Percentiles rank a stretch among this genome's conserved stretches.
Evolutionary conservation across 2,888 invertebrate species (phyloP).

Genomic region (Corythucha ciliata): DNA sequence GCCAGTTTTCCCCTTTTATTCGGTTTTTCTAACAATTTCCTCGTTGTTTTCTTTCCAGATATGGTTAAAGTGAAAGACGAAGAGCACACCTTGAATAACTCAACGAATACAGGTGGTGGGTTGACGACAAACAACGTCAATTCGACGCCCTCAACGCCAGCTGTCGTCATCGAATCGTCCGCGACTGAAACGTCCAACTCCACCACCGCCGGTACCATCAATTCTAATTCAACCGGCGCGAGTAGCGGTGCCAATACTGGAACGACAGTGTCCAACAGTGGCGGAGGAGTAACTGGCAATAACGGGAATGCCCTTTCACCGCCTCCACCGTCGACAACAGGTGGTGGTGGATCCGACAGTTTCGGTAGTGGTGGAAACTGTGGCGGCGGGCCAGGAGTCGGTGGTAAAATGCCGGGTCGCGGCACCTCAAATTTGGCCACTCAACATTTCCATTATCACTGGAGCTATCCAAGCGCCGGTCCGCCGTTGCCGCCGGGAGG

Average conservation of each 20-base stretch:
- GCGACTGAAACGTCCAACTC: neutral
- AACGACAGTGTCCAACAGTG: constrained; percentile 18
- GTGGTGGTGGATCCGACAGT: constrained; percentile 10
- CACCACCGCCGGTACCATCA: neutral
- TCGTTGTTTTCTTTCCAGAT: constrained; percentile 17
- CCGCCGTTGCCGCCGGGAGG: constrained; percentile 41
- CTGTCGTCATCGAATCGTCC: neutral
- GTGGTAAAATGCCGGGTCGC: constrained; percentile 42
- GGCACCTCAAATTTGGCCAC: constrained; percentile 42
- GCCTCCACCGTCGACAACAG: constrained; percentile 14
- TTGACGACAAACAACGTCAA: neutral
- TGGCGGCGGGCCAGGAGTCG: constrained; percentile 17
- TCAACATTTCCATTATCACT: constrained; percentile 43
- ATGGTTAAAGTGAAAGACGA: constrained; percentile 34
- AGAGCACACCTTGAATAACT: constrained; percentile 14
- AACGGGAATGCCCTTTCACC: constrained; percentile 6
- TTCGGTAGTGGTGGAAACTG: neutral
- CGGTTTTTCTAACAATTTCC: neutral
- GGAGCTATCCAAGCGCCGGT: constrained; percentile 45
- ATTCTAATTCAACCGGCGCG: neutral
- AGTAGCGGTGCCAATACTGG: neutral
- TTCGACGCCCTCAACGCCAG: neutral
- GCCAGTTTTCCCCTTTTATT: no score
- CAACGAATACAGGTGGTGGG: constrained; percentile 1
- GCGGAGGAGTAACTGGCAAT: constrained; percentile 8